A percentile compares a stretch with the other conserved stretches of the same genome.
Evolutionary conservation across 2,888 invertebrate genomes (phyloP).

Genomic region (Trachelus iudaicus): DNA sequence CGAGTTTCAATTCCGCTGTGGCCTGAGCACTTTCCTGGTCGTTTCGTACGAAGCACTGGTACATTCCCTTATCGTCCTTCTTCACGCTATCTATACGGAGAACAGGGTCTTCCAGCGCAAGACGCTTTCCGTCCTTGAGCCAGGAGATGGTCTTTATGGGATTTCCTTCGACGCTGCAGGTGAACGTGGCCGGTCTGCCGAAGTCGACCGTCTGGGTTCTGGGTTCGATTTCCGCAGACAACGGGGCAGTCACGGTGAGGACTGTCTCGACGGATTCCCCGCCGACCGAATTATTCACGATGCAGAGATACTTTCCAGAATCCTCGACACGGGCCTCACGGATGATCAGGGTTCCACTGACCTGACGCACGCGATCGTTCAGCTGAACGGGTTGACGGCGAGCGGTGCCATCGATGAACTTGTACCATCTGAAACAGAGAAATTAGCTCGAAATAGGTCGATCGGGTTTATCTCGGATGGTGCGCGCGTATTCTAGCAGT

Average conservation of each 20-base stretch:
- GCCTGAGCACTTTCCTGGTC: slow-evolving; percentile 94
- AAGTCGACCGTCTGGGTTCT: slow-evolving; percentile 93
- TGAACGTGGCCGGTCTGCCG: slow-evolving; percentile 90
- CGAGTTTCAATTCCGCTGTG: slow-evolving; percentile 91
- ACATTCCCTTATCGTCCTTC: slow-evolving; percentile 97
- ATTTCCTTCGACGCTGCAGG: slow-evolving; percentile 90
- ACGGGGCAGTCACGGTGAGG: slow-evolving; percentile 90
- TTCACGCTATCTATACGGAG: slow-evolving; percentile 89
- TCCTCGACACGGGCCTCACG: slow-evolving; percentile 91
- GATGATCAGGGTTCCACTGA: slow-evolving; percentile 93
- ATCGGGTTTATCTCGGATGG: not conserved
- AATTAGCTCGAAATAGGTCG: not conserved
- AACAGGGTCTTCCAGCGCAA: slow-evolving; percentile 84
- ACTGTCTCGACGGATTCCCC: slow-evolving; percentile 94
- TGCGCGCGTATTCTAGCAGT: not conserved
- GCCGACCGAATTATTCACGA: slow-evolving; percentile 94
- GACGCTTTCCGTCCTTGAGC: slow-evolving; percentile 91
- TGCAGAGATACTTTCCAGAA: slow-evolving; percentile 93
- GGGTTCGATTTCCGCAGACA: slow-evolving; percentile 90
- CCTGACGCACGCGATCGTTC: slow-evolving; percentile 90
- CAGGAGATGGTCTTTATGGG: slow-evolving; percentile 92
- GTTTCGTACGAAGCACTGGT: slow-evolving; percentile 94
- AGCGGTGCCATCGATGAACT: slow-evolving; percentile 88
- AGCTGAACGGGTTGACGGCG: slow-evolving; percentile 90
- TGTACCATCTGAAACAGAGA: slow-evolving; percentile 89